These are phyloP conservation scores for Anguilla megastoma DNA, from an alignment of 2,797 vertebrate genomes.

Conservation along the genomic window DNA sequence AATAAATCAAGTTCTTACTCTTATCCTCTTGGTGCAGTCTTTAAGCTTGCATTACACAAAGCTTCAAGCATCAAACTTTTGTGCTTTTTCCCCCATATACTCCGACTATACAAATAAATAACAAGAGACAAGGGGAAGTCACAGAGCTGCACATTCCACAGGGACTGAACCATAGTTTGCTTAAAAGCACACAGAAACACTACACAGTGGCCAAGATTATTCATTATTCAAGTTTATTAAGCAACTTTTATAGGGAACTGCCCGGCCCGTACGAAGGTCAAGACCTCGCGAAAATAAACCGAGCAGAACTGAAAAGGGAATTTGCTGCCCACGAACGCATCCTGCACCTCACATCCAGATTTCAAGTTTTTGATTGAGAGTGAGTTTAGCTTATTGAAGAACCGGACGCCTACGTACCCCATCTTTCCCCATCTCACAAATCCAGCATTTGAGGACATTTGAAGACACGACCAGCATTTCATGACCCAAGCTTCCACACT, in stretches of 20 bases:
- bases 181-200: neutral
- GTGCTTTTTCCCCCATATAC: constrained; percentile 1
- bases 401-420: neutral
- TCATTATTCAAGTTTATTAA: constrained; percentile 18
- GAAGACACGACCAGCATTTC: neutral
- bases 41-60: neutral
- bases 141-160: constrained; percentile 14
- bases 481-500: neutral
- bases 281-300: constrained; percentile 14
- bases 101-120: constrained; percentile 13
- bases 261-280: neutral
- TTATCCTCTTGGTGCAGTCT: neutral
- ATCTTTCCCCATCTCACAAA: neutral
- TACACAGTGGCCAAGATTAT: constrained; percentile 13
- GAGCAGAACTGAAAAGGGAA: neutral
- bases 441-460: neutral
- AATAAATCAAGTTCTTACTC: neutral
- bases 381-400: neutral
- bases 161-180: neutral
- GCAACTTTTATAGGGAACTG: constrained; percentile 8
- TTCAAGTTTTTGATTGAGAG: constrained; percentile 7
- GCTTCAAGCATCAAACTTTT: neutral
- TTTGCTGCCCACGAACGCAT: neutral
- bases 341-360: neutral
- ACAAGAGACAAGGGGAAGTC: constrained; percentile 1